Evolutionary conservation across 1,140 invertebrate species (phyloP), one percentile per base, ranked within the genome.

Genomic region (Melanaphis sacchari): DNA sequence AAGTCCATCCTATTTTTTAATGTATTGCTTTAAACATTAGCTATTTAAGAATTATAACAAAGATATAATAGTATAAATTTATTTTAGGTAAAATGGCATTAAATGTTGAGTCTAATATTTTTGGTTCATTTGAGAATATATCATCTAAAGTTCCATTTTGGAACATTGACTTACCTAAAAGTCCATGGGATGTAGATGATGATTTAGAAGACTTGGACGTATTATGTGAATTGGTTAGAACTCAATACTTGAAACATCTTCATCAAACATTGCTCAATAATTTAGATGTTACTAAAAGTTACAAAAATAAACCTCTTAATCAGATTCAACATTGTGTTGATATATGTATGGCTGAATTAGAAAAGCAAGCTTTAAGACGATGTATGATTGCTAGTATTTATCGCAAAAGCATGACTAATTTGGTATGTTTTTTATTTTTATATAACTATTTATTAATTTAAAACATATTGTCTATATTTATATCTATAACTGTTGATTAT

Each of bases 311-410:
- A 21, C 31, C 36, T 38, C 15, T 82, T 15, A 43, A 88, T 88
- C 49, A 94, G 41, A 40, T 76, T 40, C 38, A 94, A 85, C 49
- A 93, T 52, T 43, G 93, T 88, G n/a, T 93, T 66, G 40, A 94
- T 84, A 93, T 59, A 93, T 94, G 94, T 49, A 54, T 90, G 40
- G 59, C 91, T 26, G 90, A 93, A 46, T 81, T 94, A 41, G 94
- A 94, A 94, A 93, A 94, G 82, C 93, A 94, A 90, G 94, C 94
- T n/a, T 54, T 94, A 24, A 92, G 94, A 66, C 49, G 87, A 41
- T 94, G 94, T 89, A 94, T 94, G 94, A 66, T 94, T 22, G 93
- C 94, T 49, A 93, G 93, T 46, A 87, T 94, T 41, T 94, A 94
- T 92, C 93, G 93, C 26, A 31, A 91, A 93, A 52, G 76, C 38